Evolutionary conservation across 2,888 invertebrate species (phyloP).

Genomic region (Melanostoma scalare): DNA sequence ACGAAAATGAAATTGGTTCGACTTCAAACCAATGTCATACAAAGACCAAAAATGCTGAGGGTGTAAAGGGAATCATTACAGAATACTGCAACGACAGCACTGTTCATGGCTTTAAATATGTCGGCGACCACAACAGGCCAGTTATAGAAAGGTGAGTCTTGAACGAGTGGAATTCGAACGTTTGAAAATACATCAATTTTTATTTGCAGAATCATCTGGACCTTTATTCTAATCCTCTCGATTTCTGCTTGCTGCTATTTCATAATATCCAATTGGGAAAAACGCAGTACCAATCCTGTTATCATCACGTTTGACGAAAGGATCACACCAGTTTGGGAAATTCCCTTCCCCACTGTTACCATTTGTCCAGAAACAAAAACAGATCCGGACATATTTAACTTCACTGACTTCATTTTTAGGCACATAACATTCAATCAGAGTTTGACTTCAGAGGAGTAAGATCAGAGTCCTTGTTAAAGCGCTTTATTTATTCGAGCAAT

Average conservation of each 20-base stretch:
- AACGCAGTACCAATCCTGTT: constrained; percentile 86
- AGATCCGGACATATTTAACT: constrained; percentile 21
- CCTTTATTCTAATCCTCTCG: background rate
- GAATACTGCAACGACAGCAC: constrained; percentile 79
- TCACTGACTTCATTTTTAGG: background rate
- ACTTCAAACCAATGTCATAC: no score
- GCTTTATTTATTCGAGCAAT: no score
- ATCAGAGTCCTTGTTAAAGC: background rate
- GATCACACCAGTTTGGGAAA: constrained; percentile 81
- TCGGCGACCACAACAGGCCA: constrained; percentile 80
- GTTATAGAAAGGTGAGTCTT: constrained; percentile 30
- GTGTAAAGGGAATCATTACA: constrained; percentile 16
- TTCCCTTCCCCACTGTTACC: constrained; percentile 64
- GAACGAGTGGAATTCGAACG: background rate
- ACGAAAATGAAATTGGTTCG: no score
- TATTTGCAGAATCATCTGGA: constrained; percentile 1
- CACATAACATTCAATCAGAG: background rate
- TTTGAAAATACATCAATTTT: no score
- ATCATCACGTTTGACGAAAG: constrained; percentile 87
- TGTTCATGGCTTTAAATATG: constrained; percentile 84
- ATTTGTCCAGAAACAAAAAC: constrained; percentile 64
- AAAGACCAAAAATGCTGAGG: background rate
- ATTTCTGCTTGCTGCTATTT: background rate
- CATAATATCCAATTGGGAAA: constrained; percentile 81
- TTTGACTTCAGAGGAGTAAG: background rate